Conservation (phyloP, 2,888 invertebrate species). For the Agonopterix heracliana region DNA sequence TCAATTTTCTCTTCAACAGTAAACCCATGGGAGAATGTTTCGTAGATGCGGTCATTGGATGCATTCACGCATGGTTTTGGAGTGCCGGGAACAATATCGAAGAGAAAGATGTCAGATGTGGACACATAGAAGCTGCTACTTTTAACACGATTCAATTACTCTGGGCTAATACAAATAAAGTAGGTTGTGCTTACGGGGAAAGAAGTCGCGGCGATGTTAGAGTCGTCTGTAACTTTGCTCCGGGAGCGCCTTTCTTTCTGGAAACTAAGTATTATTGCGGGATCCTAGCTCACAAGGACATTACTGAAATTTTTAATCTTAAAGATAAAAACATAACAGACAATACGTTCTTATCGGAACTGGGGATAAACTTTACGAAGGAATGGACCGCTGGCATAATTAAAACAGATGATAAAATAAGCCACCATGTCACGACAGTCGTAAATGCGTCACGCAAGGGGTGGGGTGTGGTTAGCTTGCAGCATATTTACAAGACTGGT, state of each 20-base stretch:
- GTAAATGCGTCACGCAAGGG: not conserved
- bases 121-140: constrained; percentile 40
- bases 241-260: constrained; percentile 54
- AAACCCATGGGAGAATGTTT: constrained; percentile 53
- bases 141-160: constrained; percentile 52
- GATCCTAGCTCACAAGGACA: constrained; percentile 34
- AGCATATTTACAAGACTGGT: constrained; percentile 33
- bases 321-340: not conserved
- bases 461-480: constrained; percentile 41
- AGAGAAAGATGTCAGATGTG: constrained; percentile 48
- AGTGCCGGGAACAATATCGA: constrained; percentile 41
- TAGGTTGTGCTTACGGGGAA: constrained; percentile 57
- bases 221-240: constrained; percentile 60
- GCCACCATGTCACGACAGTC: not conserved
- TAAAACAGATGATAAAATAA: not conserved
- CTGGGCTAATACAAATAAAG: constrained; percentile 57
- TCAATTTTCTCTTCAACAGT: constrained; percentile 26
- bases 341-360: constrained; percentile 22
- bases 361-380: constrained; percentile 28
- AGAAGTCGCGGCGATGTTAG: constrained; percentile 42
- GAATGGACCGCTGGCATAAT: not conserved
- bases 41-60: constrained; percentile 50
- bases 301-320: constrained; percentile 12
- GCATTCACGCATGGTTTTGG: constrained; percentile 57
- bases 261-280: constrained; percentile 51